phyloP scores from a whole-genome alignment of 1,140 invertebrate species.

The silkworm (Bombyx mori) region DNA sequence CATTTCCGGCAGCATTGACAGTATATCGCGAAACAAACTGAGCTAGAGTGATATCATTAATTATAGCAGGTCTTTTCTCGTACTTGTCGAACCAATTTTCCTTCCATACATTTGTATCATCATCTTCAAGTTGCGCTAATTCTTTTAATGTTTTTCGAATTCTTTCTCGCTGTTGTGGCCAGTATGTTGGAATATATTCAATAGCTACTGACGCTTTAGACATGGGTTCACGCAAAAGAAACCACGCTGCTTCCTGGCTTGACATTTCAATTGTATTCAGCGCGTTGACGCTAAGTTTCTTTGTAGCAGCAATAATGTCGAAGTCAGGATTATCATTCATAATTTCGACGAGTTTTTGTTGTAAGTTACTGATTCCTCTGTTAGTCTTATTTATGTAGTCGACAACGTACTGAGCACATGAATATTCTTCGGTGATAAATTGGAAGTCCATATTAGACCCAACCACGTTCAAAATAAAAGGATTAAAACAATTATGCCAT shows the following conservation, averaged over 20 bases:
- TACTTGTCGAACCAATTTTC: conserved; percentile 21
- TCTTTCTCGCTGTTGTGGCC: conserved; percentile 13
- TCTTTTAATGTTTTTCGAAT: conserved; percentile 12
- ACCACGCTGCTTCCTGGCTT: conserved; percentile 26
- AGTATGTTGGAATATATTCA: conserved; percentile 13
- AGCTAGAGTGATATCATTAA: conserved; percentile 13
- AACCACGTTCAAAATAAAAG: conserved; percentile 15
- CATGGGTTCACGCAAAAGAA: conserved; percentile 18
- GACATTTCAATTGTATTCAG: conserved; percentile 15
- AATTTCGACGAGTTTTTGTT: conserved; percentile 30
- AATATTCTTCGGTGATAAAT: conserved; percentile 49
- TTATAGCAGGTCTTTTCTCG: conserved; percentile 13
- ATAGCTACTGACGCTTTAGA: conserved; percentile 10
- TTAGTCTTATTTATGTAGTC: conserved; percentile 46
- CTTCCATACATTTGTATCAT: conserved; percentile 13
- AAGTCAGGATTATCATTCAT: conserved; percentile 48
- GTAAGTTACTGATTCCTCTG: conserved; percentile 42
- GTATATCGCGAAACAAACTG: conserved; percentile 19
- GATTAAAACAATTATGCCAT: conserved; percentile 23
- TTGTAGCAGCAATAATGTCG: conserved; percentile 36
- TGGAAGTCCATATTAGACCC: conserved; percentile 51
- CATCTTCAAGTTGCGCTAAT: conserved; percentile 11
- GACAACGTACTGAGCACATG: conserved; percentile 36
- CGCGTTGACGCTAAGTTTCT: conserved; percentile 11
- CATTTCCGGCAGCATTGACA: conserved; percentile 9